These are phyloP conservation scores for Illadopsis cleaveri DNA, from an alignment of 2,113 vertebrate species.

Conservation along the genomic window DNA sequence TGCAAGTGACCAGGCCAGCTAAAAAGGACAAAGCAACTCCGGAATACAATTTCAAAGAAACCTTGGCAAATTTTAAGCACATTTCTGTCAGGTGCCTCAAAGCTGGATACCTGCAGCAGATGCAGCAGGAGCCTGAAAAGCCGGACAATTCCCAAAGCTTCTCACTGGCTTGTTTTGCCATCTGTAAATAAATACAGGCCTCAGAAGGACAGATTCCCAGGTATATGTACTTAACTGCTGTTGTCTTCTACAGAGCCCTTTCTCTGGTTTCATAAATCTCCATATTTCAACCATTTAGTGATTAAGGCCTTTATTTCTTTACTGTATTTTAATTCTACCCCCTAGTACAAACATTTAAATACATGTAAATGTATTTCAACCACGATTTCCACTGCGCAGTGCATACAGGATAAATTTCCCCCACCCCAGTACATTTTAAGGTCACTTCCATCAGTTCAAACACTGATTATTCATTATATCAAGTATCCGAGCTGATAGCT, in stretches of 20 bases:
- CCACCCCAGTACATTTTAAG: neutral
- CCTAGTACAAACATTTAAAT: neutral
- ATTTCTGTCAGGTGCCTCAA: neutral
- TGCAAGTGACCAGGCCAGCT: neutral
- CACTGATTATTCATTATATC: slow-evolving; percentile 44
- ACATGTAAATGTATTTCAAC: neutral
- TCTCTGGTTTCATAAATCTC: neutral
- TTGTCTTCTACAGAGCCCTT: neutral
- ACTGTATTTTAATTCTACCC: neutral
- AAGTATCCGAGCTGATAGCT: neutral
- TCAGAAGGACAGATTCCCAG: neutral
- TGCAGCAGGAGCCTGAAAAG: neutral
- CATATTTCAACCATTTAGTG: neutral
- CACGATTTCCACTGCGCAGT: neutral
- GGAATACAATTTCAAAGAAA: neutral
- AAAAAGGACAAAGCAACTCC: neutral
- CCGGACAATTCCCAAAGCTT: neutral
- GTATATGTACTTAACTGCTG: neutral
- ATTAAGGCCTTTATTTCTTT: neutral
- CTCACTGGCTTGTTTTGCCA: neutral
- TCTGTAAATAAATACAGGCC: neutral
- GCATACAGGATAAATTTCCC: neutral
- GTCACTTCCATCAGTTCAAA: slow-evolving; percentile 43
- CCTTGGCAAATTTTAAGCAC: neutral
- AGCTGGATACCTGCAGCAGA: neutral